Evolutionary conservation across 2,888 invertebrate species (phyloP), one percentile per base, ranked within the genome.

Genomic region (Melipona bicolor): DNA sequence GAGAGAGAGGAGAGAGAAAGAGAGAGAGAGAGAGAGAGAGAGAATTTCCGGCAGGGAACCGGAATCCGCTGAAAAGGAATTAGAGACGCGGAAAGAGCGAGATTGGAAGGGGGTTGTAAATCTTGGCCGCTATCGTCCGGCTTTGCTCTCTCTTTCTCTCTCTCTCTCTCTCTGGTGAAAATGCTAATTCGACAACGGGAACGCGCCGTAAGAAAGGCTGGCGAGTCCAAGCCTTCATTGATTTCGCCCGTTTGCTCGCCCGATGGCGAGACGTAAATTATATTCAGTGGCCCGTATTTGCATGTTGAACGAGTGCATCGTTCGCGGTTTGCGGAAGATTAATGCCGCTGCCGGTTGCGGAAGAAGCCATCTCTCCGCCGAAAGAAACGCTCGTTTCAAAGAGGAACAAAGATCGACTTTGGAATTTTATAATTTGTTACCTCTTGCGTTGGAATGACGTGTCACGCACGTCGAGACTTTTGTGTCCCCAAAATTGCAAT

Each of bases 251-350:
- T 84, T 84, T 87, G 77, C 75, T 76, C 78, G 61, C 67, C 43
- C 69, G 87, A 67, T 80, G 81, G 87, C 87, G 9, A 78, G 83
- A 87, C 81, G 87, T 87, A 87, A 87, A 87, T 87, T 87, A 87
- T 87, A 82, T 82, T 79, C 87, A 43, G 79, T 78, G 81, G 78
- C n/a, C 27, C 64, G 78, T 86, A 87, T 87, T 87, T 87, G 81
- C 86, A 87, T 86, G 72, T 71, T 85, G 65, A 79, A 81, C 73
- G 78, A 71, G 75, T 21, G 24, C 59, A 19, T 59, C 61, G 36
- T 54, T 81, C 65, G 61, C 59, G 49, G 81, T 81, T 61, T 9
- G 43, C 43, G 27, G 49, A 82, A 83, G 83, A 83, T 83, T 83
- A 82, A 83, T 83, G 61, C 71, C 36, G 61, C 70, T 52, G 17